Evolutionary conservation across 2,113 vertebrate genomes (phyloP), one percentile per base, ranked within the genome.

Genomic region (Alligator mississippiensis): DNA sequence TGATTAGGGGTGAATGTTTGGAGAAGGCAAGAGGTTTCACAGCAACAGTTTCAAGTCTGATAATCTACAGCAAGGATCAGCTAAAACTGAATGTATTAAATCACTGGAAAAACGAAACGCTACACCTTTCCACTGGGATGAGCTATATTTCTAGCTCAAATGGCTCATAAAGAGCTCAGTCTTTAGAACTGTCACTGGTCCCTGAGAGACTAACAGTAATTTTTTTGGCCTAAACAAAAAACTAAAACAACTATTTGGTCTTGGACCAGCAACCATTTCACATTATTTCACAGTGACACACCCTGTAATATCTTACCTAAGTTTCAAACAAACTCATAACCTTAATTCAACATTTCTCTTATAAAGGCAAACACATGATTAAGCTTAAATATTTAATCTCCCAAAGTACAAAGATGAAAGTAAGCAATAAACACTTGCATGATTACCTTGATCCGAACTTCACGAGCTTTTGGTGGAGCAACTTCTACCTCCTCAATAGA

Each of bases 371-470:
- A 81, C 83, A 86, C 92, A 82, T 76, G 11, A 16, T 76, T 87
- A 16, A 82, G 54, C 58, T 90, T 91, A 10, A 89, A 83, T 60
- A 88, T 1, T 64, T 8, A 28, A 13, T 58, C 11, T 85, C 59
- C 80, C 58, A 89, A 87, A 94, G 81, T 0, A 90, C 54, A 83
- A 90, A 13, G 47, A 17, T 60, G 64, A 19, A 4, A 89, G 74
- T 4, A 59, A 89, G 55, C 0, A 3, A 28, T 1, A 59, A 4
- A 82, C 80, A 30, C 34, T 55, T 78, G n/a, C 58, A 63, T 85
- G 64, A 83, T 97, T 98, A 98, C 98, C 98, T 98, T 98, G 92
- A 98, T 98, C 80, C 98, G 98, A 92, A 98, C 98, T 98, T 98
- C 98, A 95, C 98, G 98, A 88, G 98, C 97, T 96, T 98, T 98